Percentiles rank a stretch among this genome's conserved stretches.
Evolutionary conservation across 37 sponge, comb jelly and placozoan genomes (phyloP).

Genomic region (Corticium candelabrum): DNA sequence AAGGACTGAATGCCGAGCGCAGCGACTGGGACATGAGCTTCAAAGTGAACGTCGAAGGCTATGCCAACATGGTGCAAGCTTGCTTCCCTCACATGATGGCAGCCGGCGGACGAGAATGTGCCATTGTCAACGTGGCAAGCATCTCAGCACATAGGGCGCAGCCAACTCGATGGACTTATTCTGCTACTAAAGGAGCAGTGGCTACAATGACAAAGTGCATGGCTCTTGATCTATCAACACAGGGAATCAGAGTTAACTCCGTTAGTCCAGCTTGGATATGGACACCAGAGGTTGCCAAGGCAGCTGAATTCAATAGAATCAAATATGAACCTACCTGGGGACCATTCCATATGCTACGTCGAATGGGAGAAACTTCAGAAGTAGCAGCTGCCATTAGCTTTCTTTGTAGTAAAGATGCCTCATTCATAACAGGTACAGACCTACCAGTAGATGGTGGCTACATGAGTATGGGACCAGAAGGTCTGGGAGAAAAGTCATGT

Average conservation of each 20-base stretch:
- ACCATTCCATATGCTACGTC: slow-evolving; percentile 58
- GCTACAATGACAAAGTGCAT: slow-evolving; percentile 37
- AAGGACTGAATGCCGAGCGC: slow-evolving; percentile 46
- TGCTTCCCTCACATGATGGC: slow-evolving; percentile 50
- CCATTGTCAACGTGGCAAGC: slow-evolving; percentile 65
- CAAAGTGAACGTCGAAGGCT: slow-evolving; percentile 64
- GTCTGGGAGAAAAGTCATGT: slow-evolving; percentile 52
- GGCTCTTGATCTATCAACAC: slow-evolving; percentile 65
- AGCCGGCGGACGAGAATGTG: not conserved
- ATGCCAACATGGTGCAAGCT: slow-evolving; percentile 76
- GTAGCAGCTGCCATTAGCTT: slow-evolving; percentile 58
- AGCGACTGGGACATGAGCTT: slow-evolving; percentile 79
- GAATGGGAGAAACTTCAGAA: slow-evolving; percentile 41
- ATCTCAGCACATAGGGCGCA: slow-evolving; percentile 54
- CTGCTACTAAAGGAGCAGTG: slow-evolving; percentile 73
- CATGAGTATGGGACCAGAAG: slow-evolving; percentile 65
- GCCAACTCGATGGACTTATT: slow-evolving; percentile 12
- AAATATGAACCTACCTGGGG: slow-evolving; percentile 83
- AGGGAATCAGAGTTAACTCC: slow-evolving; percentile 62
- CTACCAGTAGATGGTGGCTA: slow-evolving; percentile 78
- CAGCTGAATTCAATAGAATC: slow-evolving; percentile 58
- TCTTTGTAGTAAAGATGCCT: slow-evolving; percentile 57
- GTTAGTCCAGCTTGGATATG: slow-evolving; percentile 83
- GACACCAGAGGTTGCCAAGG: slow-evolving; percentile 76
- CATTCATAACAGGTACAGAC: slow-evolving; percentile 62